A percentile compares a stretch with the other conserved stretches of the same genome.
These are phyloP conservation scores for Schizotus pectinicornis DNA, from an alignment of 2,888 invertebrate species.

Conservation along the genomic window DNA sequence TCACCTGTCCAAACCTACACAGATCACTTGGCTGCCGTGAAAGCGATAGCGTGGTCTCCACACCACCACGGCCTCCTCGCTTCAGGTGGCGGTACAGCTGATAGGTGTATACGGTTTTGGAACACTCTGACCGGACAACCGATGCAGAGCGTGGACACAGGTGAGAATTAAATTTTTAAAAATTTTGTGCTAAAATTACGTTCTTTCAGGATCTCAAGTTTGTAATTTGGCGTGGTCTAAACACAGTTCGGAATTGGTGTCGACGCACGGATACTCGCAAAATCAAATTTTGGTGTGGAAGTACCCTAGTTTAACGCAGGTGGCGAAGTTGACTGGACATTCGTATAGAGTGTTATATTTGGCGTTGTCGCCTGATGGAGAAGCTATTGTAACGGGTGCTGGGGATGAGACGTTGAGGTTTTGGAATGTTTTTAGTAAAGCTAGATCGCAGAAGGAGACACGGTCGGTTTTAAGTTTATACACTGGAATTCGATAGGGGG, in stretches of 20 bases:
- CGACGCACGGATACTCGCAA: constrained; percentile 98
- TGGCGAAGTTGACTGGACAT: constrained; percentile 96
- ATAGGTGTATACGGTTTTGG: constrained; percentile 97
- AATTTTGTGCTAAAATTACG: constrained; percentile 5
- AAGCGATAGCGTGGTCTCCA: constrained; percentile 99
- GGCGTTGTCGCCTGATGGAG: constrained; percentile 97
- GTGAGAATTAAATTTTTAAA: constrained; percentile 55
- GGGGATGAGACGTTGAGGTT: constrained; percentile 98
- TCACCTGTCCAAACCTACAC: constrained; percentile 94
- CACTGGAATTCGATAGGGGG: constrained; percentile 78
- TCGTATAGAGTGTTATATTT: constrained; percentile 94
- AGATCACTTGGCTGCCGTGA: constrained; percentile 96
- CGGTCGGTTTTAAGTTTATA: constrained; percentile 93
- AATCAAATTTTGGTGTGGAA: constrained; percentile 99
- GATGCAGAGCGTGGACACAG: constrained; percentile 97
- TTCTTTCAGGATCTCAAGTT: constrained; percentile 84
- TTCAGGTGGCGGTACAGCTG: constrained; percentile 99
- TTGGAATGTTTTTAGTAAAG: constrained; percentile 99
- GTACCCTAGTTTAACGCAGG: constrained; percentile 95
- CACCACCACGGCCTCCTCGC: constrained; percentile 97
- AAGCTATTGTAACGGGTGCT: constrained; percentile 98
- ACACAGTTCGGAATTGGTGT: constrained; percentile 96
- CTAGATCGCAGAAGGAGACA: constrained; percentile 91
- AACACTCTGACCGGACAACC: constrained; percentile 97
- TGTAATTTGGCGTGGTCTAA: constrained; percentile 99